A percentile compares a stretch with the other conserved stretches of the same genome.
phyloP scores from a whole-genome alignment of 2,797 vertebrate species.

The Tangara arthus region DNA sequence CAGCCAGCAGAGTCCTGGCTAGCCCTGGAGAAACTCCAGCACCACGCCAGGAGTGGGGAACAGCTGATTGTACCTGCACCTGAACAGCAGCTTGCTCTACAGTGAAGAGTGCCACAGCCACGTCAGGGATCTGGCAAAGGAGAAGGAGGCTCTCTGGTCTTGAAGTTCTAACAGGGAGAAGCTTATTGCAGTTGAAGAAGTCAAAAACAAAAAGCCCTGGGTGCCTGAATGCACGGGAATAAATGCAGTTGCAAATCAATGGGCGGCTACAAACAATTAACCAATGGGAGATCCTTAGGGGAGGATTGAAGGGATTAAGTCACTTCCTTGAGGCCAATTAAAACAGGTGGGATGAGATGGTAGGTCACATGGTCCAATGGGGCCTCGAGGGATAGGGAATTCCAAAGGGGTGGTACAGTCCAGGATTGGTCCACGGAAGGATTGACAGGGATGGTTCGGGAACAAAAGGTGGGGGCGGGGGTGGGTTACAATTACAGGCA shows the following conservation, averaged over 20 bases:
- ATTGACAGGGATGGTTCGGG: neutral
- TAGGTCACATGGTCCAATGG: neutral
- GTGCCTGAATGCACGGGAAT: accelerated
- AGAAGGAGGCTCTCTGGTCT: neutral
- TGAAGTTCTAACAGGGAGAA: neutral
- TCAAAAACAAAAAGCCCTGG: neutral
- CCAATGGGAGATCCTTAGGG: neutral
- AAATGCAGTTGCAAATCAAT: neutral
- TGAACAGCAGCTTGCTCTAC: neutral
- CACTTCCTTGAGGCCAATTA: neutral
- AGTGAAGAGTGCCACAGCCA: neutral
- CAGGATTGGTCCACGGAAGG: neutral
- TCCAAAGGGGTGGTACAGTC: neutral
- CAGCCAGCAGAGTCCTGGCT: neutral
- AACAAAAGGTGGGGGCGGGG: accelerated
- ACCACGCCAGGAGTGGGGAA: neutral
- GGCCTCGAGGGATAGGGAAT: neutral
- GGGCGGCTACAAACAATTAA: neutral
- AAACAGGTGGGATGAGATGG: neutral
- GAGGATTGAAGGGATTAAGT: neutral
- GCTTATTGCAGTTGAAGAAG: accelerated
- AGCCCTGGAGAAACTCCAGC: neutral
- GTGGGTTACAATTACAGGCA: neutral
- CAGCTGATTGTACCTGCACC: neutral
- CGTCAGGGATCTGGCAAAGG: accelerated